Conservation (phyloP, 2,888 invertebrate genomes). For the Arctia plantaginis region DNA sequence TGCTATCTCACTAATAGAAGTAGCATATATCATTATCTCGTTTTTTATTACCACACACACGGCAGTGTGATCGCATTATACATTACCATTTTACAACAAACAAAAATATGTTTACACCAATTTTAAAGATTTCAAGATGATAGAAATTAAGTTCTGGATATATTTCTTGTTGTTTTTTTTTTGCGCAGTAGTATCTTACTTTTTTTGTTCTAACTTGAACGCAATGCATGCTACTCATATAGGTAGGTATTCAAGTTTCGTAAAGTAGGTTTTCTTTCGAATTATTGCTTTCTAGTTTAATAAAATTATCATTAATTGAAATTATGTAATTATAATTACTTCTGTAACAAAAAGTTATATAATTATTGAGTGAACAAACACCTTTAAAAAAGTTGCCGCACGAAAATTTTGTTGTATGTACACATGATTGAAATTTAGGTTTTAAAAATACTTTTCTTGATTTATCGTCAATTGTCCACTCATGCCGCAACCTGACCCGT, state of each 20-base stretch:
- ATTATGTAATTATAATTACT: conserved; percentile 3
- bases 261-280: not conserved
- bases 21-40: no score
- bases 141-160: not conserved
- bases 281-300: not conserved
- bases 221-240: not conserved
- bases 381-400: conserved; percentile 61
- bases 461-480: conserved; percentile 66
- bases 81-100: no score
- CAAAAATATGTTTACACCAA: not conserved
- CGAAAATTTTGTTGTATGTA: conserved; percentile 62
- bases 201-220: not conserved
- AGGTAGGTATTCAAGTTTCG: not conserved
- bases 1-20: no score
- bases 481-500: conserved; percentile 89
- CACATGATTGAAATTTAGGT: conserved; percentile 74
- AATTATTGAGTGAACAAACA: conserved; percentile 36
- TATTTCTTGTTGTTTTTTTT: not conserved
- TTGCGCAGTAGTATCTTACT: no score
- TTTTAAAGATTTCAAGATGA: not conserved
- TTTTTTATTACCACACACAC: no score
- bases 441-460: conserved; percentile 62
- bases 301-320: not conserved
- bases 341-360: conserved; percentile 15
- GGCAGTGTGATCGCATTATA: no score